Percentiles rank a stretch among this genome's conserved stretches.
phyloP scores from a whole-genome alignment of 2,888 invertebrate species.

The Meta bourneti region DNA sequence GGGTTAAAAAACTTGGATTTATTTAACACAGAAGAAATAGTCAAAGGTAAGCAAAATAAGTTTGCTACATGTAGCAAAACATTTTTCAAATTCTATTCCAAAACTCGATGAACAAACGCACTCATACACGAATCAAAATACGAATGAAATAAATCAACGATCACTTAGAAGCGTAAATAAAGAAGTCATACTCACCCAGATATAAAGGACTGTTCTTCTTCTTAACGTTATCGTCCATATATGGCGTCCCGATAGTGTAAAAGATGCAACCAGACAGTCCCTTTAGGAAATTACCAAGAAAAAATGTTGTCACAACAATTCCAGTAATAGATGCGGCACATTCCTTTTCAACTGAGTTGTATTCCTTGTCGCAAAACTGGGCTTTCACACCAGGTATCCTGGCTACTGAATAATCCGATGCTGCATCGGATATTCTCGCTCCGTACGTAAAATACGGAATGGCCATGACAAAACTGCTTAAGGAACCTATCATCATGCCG shows the following conservation, averaged over 20 bases:
- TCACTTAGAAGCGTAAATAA: too few relatives aligned
- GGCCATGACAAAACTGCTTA: slow-evolving; percentile 70
- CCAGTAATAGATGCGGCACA: slow-evolving; percentile 40
- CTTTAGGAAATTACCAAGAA: slow-evolving; percentile 77
- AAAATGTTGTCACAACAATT: slow-evolving; percentile 69
- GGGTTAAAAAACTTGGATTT: too few relatives aligned
- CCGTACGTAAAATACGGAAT: slow-evolving; percentile 77
- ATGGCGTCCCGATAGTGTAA: slow-evolving; percentile 77
- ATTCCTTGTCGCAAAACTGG: slow-evolving; percentile 65
- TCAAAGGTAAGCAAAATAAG: too few relatives aligned
- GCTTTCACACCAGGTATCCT: slow-evolving; percentile 43
- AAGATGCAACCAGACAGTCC: slow-evolving; percentile 77
- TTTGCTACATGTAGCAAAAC: too few relatives aligned
- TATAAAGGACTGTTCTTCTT: slow-evolving; percentile 78
- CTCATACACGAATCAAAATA: too few relatives aligned
- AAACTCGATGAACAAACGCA: too few relatives aligned
- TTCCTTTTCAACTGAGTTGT: slow-evolving; percentile 17
- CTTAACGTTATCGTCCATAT: slow-evolving; percentile 77
- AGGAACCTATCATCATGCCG: slow-evolving; percentile 67
- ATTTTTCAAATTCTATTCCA: too few relatives aligned
- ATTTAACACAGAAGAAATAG: too few relatives aligned
- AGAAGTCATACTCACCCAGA: slow-evolving; percentile 50
- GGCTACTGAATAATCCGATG: not conserved
- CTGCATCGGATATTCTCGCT: slow-evolving; percentile 42
- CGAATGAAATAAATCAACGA: too few relatives aligned